phyloP scores from a whole-genome alignment of 2,888 invertebrate species.

The Itoplectis maculator region DNA sequence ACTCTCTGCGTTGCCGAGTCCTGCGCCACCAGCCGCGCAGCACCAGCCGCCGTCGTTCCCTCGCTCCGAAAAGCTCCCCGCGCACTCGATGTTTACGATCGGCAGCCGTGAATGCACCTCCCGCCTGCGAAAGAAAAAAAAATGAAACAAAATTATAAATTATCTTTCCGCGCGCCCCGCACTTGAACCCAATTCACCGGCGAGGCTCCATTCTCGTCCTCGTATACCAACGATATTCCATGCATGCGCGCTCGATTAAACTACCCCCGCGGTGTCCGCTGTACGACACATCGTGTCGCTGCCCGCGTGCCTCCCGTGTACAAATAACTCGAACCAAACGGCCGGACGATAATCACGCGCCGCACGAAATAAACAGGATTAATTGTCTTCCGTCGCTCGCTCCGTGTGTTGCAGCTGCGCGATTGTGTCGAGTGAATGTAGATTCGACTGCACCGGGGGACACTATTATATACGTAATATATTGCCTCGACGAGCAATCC shows the following conservation, averaged over 20 bases:
- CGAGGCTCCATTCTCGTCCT: background rate
- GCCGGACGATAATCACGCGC: background rate
- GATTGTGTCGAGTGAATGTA: background rate
- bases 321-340: conserved; percentile 10
- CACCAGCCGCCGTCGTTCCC: background rate
- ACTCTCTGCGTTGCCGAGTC: background rate
- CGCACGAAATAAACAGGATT: background rate
- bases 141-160: conserved; percentile 9
- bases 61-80: background rate
- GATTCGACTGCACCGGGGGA: background rate
- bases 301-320: background rate
- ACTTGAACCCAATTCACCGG: conserved; percentile 28
- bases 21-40: background rate
- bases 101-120: background rate
- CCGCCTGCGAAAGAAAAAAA: background rate
- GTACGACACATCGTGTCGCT: too few species aligned
- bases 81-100: conserved; percentile 1
- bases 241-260: conserved; percentile 19
- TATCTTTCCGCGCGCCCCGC: background rate
- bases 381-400: background rate
- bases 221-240: conserved; percentile 35
- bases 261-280: background rate
- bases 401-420: background rate
- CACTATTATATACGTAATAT: background rate
- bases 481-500: background rate